Conservation (phyloP, 1,140 invertebrate species). For the Zaprionus davidi region DNA sequence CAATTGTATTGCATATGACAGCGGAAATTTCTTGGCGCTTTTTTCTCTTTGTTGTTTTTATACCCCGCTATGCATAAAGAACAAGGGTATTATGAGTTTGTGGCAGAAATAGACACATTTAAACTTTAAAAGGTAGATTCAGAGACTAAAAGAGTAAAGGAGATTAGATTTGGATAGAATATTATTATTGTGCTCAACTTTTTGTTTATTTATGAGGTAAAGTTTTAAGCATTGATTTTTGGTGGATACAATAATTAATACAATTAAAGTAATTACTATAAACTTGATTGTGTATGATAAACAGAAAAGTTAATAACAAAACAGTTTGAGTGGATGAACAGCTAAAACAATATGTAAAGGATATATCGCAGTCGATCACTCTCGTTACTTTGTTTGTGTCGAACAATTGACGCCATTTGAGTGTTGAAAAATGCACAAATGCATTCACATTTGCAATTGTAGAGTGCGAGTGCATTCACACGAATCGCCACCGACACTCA, state of each 20-base stretch:
- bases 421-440: conserved; percentile 65
- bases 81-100: neutral
- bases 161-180: neutral
- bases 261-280: too few species aligned
- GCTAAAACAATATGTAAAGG: neutral
- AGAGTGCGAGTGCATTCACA: conserved; percentile 41
- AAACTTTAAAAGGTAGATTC: too few species aligned
- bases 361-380: neutral
- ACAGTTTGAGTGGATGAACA: too few species aligned
- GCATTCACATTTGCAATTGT: conserved; percentile 34
- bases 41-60: neutral
- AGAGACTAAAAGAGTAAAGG: neutral
- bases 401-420: conserved; percentile 51
- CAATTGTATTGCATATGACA: conserved; percentile 24
- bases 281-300: too few species aligned
- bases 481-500: conserved; percentile 27
- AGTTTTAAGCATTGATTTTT: too few species aligned
- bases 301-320: too few species aligned
- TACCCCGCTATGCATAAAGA: neutral
- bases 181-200: neutral
- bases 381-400: neutral
- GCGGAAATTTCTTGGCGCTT: conserved; percentile 50
- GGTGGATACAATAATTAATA: too few species aligned
- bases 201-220: neutral
- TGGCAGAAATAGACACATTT: too few species aligned